These are phyloP conservation scores for Redunca redunca DNA, from an alignment of 2,113 vertebrate genomes.

Conservation along the genomic window DNA sequence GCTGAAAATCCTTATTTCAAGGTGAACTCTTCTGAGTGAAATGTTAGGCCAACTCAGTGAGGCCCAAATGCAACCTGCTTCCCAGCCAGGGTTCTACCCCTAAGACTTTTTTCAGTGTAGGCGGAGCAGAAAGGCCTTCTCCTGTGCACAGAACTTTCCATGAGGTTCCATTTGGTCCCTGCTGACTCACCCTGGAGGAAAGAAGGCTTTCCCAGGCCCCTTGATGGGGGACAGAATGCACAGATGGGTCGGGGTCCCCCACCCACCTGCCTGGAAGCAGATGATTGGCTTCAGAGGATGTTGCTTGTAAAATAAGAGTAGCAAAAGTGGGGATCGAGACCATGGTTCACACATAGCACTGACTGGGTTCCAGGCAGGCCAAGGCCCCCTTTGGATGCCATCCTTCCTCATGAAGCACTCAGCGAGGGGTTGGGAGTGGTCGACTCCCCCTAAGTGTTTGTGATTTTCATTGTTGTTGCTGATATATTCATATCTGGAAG, in stretches of 20 bases:
- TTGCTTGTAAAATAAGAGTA: fast-evolving
- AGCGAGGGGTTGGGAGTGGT: fast-evolving
- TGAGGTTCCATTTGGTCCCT: not conserved
- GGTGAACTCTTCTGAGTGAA: not conserved
- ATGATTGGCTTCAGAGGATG: fast-evolving
- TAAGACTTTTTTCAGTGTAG: not conserved
- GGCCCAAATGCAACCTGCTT: fast-evolving
- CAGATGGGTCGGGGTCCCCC: fast-evolving
- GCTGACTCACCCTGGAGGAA: not conserved
- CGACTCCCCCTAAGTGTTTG: fast-evolving
- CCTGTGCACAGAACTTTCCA: not conserved
- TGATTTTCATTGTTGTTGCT: not conserved
- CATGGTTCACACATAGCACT: fast-evolving
- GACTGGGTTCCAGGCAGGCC: fast-evolving
- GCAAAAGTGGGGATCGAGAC: fast-evolving
- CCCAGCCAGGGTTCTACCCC: too few relatives aligned
- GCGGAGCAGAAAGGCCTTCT: not conserved
- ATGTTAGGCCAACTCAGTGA: not conserved
- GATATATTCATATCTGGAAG: not conserved
- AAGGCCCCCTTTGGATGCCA: fast-evolving
- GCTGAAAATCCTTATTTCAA: not conserved
- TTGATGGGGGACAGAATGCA: not conserved
- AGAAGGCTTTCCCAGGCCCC: not conserved
- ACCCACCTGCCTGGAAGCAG: not conserved
- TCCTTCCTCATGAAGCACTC: not conserved